Base-by-base conservation (phyloP, 2,113 vertebrate genomes). In the Cyanocitta stelleri region DNA sequence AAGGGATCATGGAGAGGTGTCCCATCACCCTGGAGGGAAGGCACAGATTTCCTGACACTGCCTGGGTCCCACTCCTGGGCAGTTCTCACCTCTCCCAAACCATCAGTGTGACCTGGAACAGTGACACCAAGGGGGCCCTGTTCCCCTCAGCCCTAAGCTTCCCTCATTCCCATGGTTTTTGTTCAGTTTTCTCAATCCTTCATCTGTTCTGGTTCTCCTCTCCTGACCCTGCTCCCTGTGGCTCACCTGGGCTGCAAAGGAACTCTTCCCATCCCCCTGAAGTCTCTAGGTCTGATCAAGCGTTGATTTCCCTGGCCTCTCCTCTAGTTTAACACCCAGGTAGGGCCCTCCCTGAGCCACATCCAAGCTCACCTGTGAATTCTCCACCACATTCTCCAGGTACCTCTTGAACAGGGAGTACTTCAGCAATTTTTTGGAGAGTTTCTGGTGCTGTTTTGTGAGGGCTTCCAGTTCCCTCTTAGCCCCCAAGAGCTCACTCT, bases 341-440 rank as follows among this genome's bases (percentile, higher is more conserved):
- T 8, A 11, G 41, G 17, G 37, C 35, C 13, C 18, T 67, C 24
- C 48, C 46, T 0, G 4, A 55, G 64, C n/a, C 75, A 17, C 0
- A 1, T 13, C 44, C 20, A 9, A 26, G 37, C 96, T 85, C 95
- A 98, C 98, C 95, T 97, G 97, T 0, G 98, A 98, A 59, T 92
- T 90, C 91, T 98, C 96, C 43, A 98, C 97, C 85, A 98, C 98
- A 22, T 95, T 95, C 66, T 98, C 97, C 95, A 99, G 68, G 84
- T 98, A 98, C 48, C 97, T 97, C 46, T 84, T 93, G 96, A 98
- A 99, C 84, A 97, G 56, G 13, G 93, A 69, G n/a, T 97, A 97
- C 20, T 95, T 97, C 84, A 98, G 91, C 71, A 98, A 58, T 75
- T 88, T 96, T n/a, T 8, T 10, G 10, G 61, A 78, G 85, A 98